Evolutionary conservation across 2,797 vertebrate genomes (phyloP).

Genomic region (Acipenser oxyrinchus): DNA sequence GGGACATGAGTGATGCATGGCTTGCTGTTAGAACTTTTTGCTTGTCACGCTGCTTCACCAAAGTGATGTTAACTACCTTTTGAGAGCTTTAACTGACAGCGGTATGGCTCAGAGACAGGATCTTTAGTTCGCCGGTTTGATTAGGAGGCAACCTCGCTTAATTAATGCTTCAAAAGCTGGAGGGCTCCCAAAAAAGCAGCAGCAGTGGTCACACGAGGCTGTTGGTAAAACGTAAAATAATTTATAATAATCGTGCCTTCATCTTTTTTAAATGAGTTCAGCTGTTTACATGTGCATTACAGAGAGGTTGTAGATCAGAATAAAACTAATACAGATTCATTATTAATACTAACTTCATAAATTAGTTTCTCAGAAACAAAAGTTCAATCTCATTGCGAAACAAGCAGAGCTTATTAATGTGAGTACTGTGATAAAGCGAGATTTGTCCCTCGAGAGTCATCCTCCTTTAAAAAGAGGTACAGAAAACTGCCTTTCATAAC

Average conservation of each 20-base stretch:
- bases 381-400: not conserved
- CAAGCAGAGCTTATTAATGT: not conserved
- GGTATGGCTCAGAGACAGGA: slow-evolving; percentile 65
- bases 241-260: too few species aligned
- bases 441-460: not conserved
- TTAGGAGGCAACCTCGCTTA: slow-evolving; percentile 61
- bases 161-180: slow-evolving; percentile 67
- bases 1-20: slow-evolving; percentile 65
- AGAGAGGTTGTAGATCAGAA: slow-evolving; percentile 17
- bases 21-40: slow-evolving; percentile 60
- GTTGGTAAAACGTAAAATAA: too few species aligned
- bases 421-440: too few species aligned
- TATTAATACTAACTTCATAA: not conserved
- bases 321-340: slow-evolving; percentile 1
- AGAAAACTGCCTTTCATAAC: not conserved
- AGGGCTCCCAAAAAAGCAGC: slow-evolving; percentile 1
- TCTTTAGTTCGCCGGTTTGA: slow-evolving; percentile 66
- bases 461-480: not conserved
- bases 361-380: not conserved
- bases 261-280: too few species aligned
- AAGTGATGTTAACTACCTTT: slow-evolving; percentile 73
- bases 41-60: slow-evolving; percentile 64
- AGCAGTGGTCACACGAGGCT: not conserved
- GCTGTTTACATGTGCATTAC: slow-evolving; percentile 51
- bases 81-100: slow-evolving; percentile 59